Base-by-base conservation (phyloP, 2,888 invertebrate species). In the Thymelicus acteon region DNA sequence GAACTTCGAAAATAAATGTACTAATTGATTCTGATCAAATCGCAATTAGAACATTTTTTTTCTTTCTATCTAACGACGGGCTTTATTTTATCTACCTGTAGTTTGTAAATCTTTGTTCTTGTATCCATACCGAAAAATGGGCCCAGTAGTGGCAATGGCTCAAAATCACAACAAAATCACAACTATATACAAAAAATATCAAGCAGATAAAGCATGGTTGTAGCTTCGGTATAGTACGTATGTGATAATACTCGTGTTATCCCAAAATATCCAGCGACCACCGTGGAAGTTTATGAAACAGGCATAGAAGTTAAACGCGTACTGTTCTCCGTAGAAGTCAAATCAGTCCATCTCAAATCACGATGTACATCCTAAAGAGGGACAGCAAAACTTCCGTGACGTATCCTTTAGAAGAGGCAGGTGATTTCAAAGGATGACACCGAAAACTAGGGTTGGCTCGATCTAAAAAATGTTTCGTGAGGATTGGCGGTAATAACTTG, bases 341-440 rank as follows among this genome's bases (percentile, higher is more conserved):
- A 31, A 54, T 54, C 54, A 54, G 24, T 5, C 24, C 54, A 54
- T 54, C 54, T 54, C 54, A 54, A 54, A 54, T 4, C 54, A 54
- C 54, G 54, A 54, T 24, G 12, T 10, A 54, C 24, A 54, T 54
- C 54, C 54, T 54, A 54, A 54, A 54, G 24, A 54, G 54, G 24
- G 24, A 54, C 24, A 10, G 10, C 54, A 24, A 19, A 24, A 54
- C 54, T 54, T 54, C 19, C 54, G 54, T 4, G 10, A 24, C 12
- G 49, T 52, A 52, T 24, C 54, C 12, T 2, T 19, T 5, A 54
- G 2, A n/a, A 54, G 24, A n/a, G 24, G 19, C 54, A 54, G 54
- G 19, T 54, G 24, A 12, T 52, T 19, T 52, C 54, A 24, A 54
- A 54, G 54, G 54, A 24, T 52, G 12, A 54, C 31, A 24, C 54